Evolutionary conservation across 2,797 vertebrate species (phyloP).

Genomic region (Parambassis ranga): DNA sequence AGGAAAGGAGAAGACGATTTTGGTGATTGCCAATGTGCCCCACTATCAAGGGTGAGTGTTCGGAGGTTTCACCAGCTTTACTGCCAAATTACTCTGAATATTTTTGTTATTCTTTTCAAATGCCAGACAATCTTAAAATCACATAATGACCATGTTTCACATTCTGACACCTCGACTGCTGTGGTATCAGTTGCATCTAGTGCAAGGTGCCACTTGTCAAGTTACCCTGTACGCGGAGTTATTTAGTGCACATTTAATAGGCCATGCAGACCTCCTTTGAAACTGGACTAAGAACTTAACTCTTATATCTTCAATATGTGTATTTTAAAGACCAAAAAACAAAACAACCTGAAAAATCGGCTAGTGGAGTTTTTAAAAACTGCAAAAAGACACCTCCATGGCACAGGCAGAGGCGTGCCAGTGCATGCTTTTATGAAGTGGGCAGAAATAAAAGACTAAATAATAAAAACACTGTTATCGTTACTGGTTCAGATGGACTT

Average conservation of each 20-base stretch:
- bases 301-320: no score
- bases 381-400: not conserved
- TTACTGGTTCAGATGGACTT: not conserved
- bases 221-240: slow-evolving; percentile 24
- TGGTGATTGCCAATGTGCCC: slow-evolving; percentile 77
- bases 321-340: no score
- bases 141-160: slow-evolving; percentile 48
- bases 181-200: slow-evolving; percentile 42
- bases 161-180: slow-evolving; percentile 63
- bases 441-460: not conserved
- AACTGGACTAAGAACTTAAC: no score
- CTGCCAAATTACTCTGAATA: not conserved
- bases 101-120: slow-evolving; percentile 23
- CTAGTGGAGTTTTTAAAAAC: no score
- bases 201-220: slow-evolving; percentile 50
- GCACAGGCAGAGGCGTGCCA: not conserved
- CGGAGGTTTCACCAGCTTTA: not conserved
- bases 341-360: not conserved
- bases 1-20: slow-evolving; percentile 86
- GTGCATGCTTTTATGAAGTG: no score
- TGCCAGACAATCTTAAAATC: slow-evolving; percentile 27
- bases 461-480: not conserved
- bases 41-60: slow-evolving; percentile 82
- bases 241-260: slow-evolving; percentile 11
- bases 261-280: no score